These are phyloP conservation scores for Aptenodytes forsteri DNA, from an alignment of 2,113 vertebrate species.

Conservation along the genomic window DNA sequence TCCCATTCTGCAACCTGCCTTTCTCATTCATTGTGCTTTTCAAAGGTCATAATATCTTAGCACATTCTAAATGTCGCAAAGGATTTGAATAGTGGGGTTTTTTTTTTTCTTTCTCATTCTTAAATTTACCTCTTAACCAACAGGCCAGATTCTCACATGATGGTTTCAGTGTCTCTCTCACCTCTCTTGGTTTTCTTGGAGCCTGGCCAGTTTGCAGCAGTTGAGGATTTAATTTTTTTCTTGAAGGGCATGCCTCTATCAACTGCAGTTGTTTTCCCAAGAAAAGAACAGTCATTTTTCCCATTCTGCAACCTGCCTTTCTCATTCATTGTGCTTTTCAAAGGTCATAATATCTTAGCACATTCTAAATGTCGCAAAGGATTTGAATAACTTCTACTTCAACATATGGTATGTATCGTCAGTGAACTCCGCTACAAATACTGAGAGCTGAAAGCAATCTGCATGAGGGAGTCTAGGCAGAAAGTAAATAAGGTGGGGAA, in stretches of 20 bases:
- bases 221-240: neutral
- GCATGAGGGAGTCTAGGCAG: neutral
- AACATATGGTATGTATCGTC: neutral
- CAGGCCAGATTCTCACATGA: neutral
- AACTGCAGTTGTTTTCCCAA: neutral
- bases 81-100: neutral
- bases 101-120: neutral
- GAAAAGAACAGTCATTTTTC: neutral
- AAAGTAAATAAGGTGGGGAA: neutral
- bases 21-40: neutral
- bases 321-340: neutral
- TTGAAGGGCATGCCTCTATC: neutral
- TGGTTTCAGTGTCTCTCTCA: neutral
- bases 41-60: neutral
- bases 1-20: neutral
- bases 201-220: neutral
- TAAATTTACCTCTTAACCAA: neutral
- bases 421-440: neutral
- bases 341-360: neutral
- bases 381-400: neutral
- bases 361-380: neutral
- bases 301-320: neutral
- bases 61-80: neutral
- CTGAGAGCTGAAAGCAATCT: neutral
- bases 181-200: neutral